A percentile compares a stretch with the other conserved stretches of the same genome.
These are phyloP conservation scores for Diprion similis DNA, from an alignment of 1,140 invertebrate species.

Conservation along the genomic window DNA sequence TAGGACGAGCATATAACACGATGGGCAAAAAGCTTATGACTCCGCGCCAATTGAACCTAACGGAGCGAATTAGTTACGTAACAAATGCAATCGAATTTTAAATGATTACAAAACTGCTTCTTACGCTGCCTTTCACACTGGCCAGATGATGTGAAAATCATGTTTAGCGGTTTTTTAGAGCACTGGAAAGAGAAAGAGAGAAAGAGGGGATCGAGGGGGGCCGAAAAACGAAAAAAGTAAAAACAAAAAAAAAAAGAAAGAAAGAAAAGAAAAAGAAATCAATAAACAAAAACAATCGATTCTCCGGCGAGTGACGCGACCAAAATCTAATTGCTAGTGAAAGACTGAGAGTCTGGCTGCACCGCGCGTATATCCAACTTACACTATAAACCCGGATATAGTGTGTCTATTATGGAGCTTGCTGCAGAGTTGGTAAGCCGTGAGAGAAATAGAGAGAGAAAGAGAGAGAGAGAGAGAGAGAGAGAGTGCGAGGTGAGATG, in stretches of 20 bases:
- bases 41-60: not conserved
- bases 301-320: no score
- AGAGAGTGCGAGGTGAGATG: no score
- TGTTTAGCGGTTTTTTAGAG: not conserved
- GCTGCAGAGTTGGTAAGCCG: not conserved
- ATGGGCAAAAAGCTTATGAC: not conserved
- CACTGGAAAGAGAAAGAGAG: no score
- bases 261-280: not conserved
- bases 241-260: not conserved
- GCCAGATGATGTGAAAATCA: not conserved
- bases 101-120: not conserved
- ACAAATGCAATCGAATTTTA: constrained; percentile 2
- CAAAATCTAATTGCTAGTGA: not conserved
- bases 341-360: constrained; percentile 23
- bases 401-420: not conserved
- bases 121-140: not conserved
- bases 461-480: not conserved
- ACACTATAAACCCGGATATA: no score
- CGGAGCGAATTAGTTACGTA: not conserved
- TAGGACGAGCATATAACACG: no score
- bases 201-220: not conserved
- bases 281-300: not conserved
- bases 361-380: not conserved
- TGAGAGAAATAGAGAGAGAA: not conserved
- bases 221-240: not conserved